These are phyloP conservation scores for Agrotis exclamationis DNA, from an alignment of 2,888 invertebrate genomes.

Conservation along the genomic window DNA sequence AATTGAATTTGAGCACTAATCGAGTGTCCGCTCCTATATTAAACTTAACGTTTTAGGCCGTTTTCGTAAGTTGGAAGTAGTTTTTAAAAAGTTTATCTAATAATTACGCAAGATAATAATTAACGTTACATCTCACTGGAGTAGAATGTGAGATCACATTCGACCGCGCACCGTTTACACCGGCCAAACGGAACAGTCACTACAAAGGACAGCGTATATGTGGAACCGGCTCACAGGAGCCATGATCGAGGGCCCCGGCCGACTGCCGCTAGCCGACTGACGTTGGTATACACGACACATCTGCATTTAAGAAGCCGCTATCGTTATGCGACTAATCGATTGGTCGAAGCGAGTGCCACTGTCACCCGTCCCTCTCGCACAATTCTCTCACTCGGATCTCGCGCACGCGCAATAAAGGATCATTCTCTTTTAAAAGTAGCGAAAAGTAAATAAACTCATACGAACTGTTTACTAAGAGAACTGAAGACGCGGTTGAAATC, in stretches of 20 bases:
- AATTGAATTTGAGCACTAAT: slow-evolving; percentile 82
- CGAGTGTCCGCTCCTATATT: slow-evolving; percentile 70
- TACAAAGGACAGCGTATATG: slow-evolving; percentile 82
- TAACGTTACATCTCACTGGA: slow-evolving; percentile 67
- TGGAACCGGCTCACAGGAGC: slow-evolving; percentile 72
- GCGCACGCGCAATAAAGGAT: slow-evolving; percentile 82
- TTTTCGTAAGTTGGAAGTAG: slow-evolving; percentile 56
- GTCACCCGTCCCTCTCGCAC: slow-evolving; percentile 80
- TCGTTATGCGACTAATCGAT: slow-evolving; percentile 92
- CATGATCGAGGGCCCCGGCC: slow-evolving; percentile 82
- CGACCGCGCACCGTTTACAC: slow-evolving; percentile 74
- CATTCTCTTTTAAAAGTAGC: slow-evolving; percentile 87
- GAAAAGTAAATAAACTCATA: slow-evolving; percentile 90
- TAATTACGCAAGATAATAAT: slow-evolving; percentile 53
- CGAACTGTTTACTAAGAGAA: slow-evolving; percentile 84
- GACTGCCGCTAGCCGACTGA: slow-evolving; percentile 88
- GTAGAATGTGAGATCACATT: slow-evolving; percentile 71
- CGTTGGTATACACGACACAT: slow-evolving; percentile 89
- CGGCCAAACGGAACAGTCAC: slow-evolving; percentile 75
- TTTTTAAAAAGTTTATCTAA: slow-evolving; percentile 62
- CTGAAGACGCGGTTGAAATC: slow-evolving; percentile 75
- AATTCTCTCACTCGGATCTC: slow-evolving; percentile 80
- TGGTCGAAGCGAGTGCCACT: slow-evolving; percentile 89
- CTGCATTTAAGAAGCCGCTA: slow-evolving; percentile 91
- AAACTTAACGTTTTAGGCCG: slow-evolving; percentile 65